phyloP scores from a whole-genome alignment of 2,113 vertebrate species.

The Cairina moschata region DNA sequence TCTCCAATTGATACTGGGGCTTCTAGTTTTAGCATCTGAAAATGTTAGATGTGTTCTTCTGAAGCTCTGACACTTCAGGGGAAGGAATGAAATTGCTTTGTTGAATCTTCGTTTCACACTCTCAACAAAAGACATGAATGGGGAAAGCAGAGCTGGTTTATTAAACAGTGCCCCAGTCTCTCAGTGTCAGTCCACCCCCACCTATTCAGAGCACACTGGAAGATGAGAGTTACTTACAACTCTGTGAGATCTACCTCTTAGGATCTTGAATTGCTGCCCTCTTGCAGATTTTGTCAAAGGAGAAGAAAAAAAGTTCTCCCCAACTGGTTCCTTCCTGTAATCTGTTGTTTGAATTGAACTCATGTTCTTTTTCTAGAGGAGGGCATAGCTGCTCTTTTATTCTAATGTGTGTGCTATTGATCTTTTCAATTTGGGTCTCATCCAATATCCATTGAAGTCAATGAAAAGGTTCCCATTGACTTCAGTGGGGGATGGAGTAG shows the following conservation, averaged over 20 bases:
- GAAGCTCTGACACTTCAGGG: background rate
- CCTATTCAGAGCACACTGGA: slow-evolving; percentile 19
- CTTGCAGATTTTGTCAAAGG: slow-evolving; percentile 14
- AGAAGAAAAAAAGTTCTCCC: slow-evolving; percentile 7
- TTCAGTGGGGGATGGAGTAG: slow-evolving; percentile 19
- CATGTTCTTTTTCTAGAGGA: slow-evolving; percentile 33
- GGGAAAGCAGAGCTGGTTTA: background rate
- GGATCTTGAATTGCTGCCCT: slow-evolving; percentile 13
- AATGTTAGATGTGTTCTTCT: background rate
- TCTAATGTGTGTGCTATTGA: slow-evolving; percentile 22
- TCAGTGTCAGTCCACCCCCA: background rate
- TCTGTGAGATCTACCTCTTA: background rate
- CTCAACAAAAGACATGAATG: background rate
- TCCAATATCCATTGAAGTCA: slow-evolving; percentile 58
- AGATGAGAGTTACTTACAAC: background rate
- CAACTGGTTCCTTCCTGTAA: slow-evolving; percentile 33
- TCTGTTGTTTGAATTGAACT: slow-evolving; percentile 40
- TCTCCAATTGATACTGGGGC: background rate
- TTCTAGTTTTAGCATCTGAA: slow-evolving; percentile 27
- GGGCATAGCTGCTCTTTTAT: slow-evolving; percentile 22
- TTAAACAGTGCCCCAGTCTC: background rate
- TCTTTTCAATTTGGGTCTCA: slow-evolving; percentile 51
- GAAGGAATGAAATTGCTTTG: background rate
- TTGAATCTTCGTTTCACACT: background rate
- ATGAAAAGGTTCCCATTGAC: slow-evolving; percentile 54